Percentiles rank a stretch among this genome's conserved stretches.
These are phyloP conservation scores for Thumatha senex DNA, from an alignment of 2,888 invertebrate genomes.

Conservation along the genomic window DNA sequence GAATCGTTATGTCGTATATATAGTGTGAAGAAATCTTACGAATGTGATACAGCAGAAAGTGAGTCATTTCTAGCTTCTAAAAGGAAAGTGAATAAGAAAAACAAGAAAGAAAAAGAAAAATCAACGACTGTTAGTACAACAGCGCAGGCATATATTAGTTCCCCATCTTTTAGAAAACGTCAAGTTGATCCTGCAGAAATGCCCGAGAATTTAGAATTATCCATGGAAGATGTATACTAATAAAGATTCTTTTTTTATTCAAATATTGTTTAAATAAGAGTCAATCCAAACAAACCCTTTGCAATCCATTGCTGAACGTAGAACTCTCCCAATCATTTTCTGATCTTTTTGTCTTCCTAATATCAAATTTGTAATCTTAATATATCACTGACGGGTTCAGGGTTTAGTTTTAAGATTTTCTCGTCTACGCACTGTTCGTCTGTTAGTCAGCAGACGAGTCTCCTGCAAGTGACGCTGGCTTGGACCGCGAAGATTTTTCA, in stretches of 20 bases:
- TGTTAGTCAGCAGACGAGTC: too few relatives aligned
- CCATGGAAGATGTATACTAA: conserved; percentile 43
- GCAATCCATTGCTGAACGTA: too few relatives aligned
- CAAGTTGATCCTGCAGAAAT: conserved; percentile 53
- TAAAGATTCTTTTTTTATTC: conserved; percentile 37
- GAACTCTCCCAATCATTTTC: too few relatives aligned
- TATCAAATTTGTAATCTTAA: too few relatives aligned
- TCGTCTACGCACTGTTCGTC: too few relatives aligned
- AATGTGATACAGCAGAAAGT: conserved; percentile 55
- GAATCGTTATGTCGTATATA: conserved; percentile 53
- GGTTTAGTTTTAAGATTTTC: too few relatives aligned
- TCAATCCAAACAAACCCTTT: too few relatives aligned
- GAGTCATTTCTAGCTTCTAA: conserved; percentile 47
- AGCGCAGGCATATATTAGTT: conserved; percentile 16
- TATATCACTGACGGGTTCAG: too few relatives aligned
- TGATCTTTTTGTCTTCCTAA: too few relatives aligned
- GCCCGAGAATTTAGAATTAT: conserved; percentile 59
- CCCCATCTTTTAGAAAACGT: conserved; percentile 47
- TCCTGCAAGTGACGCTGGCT: too few relatives aligned
- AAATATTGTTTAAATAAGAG: background rate
- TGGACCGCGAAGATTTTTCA: too few relatives aligned
- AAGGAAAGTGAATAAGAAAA: conserved; percentile 47
- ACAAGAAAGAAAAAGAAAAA: conserved; percentile 39
- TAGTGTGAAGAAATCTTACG: conserved; percentile 52
- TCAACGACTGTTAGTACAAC: conserved; percentile 16